Evolutionary conservation across 1,140 invertebrate genomes (phyloP).

Genomic region (Gonatopus flavifemur): DNA sequence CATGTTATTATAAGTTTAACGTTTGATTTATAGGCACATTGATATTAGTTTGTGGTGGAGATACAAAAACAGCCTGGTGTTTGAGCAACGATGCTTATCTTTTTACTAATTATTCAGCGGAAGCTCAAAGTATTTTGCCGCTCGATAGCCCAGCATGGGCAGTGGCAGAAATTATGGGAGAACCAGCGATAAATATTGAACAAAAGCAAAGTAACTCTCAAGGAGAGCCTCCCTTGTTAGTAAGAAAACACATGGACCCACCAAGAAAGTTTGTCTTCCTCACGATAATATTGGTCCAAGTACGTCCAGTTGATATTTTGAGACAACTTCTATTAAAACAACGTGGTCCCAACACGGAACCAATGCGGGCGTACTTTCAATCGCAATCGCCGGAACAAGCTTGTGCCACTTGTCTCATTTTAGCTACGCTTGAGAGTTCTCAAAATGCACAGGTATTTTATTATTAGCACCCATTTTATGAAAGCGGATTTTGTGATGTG

Average conservation of each 20-base stretch:
- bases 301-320: constrained; percentile 84
- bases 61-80: constrained; percentile 69
- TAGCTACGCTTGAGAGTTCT: constrained; percentile 75
- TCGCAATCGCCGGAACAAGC: constrained; percentile 82
- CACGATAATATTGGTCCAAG: constrained; percentile 80
- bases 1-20: background rate
- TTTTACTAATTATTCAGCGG: constrained; percentile 66
- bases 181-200: constrained; percentile 51
- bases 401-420: constrained; percentile 82
- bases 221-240: constrained; percentile 65
- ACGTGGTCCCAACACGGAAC: constrained; percentile 80
- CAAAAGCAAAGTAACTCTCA: constrained; percentile 43
- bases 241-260: constrained; percentile 75
- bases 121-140: constrained; percentile 75
- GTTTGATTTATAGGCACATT: constrained; percentile 60
- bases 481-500: constrained; percentile 7
- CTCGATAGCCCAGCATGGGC: constrained; percentile 86
- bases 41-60: constrained; percentile 65
- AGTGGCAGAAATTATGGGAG: constrained; percentile 66
- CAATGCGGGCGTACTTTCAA: constrained; percentile 83
- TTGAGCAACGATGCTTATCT: constrained; percentile 71
- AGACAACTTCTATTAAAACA: constrained; percentile 78
- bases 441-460: constrained; percentile 67
- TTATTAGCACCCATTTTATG: background rate
- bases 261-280: constrained; percentile 81